These are phyloP conservation scores for Caenorhabditis sp. DNA, from an alignment of 2,888 invertebrate species.

Conservation along the genomic window DNA sequence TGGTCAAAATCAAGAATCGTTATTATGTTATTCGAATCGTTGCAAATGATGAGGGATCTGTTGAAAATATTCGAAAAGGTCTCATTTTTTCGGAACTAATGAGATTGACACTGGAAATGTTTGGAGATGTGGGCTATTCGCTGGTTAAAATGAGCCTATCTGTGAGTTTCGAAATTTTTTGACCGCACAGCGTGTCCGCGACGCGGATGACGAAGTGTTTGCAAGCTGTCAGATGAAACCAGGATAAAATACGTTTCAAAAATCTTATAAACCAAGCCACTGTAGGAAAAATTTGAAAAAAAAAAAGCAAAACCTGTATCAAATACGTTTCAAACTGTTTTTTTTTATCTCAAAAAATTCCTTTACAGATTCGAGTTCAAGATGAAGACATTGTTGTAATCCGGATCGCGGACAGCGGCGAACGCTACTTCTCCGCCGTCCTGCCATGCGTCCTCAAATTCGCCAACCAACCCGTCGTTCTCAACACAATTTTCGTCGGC, in stretches of 20 bases:
- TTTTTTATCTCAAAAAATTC: too few species aligned
- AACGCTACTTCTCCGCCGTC: conserved; percentile 29
- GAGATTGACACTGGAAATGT: conserved; percentile 38
- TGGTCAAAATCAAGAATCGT: conserved; percentile 47
- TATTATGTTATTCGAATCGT: conserved; percentile 44
- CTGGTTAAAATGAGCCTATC: conserved; percentile 40
- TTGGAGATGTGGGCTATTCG: conserved; percentile 47
- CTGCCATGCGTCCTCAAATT: conserved; percentile 40
- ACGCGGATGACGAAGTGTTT: background rate
- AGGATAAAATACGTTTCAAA: too few species aligned
- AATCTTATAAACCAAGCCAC: too few species aligned
- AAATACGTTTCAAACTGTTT: too few species aligned
- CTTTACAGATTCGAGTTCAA: conserved; percentile 33
- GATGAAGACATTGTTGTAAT: conserved; percentile 42
- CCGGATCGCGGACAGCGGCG: conserved; percentile 32
- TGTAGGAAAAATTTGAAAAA: too few species aligned
- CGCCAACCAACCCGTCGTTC: conserved; percentile 30
- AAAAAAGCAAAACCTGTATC: too few species aligned
- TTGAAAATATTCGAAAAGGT: conserved; percentile 5
- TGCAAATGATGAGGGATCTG: conserved; percentile 19
- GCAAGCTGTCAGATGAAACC: too few species aligned
- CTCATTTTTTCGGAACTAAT: conserved; percentile 34
- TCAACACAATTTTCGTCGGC: conserved; percentile 47
- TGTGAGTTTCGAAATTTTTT: conserved; percentile 11
- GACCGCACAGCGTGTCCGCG: background rate